Percentiles rank a stretch among this genome's conserved stretches.
phyloP scores from a whole-genome alignment of 2,113 vertebrate species.

The Arenaria interpres region DNA sequence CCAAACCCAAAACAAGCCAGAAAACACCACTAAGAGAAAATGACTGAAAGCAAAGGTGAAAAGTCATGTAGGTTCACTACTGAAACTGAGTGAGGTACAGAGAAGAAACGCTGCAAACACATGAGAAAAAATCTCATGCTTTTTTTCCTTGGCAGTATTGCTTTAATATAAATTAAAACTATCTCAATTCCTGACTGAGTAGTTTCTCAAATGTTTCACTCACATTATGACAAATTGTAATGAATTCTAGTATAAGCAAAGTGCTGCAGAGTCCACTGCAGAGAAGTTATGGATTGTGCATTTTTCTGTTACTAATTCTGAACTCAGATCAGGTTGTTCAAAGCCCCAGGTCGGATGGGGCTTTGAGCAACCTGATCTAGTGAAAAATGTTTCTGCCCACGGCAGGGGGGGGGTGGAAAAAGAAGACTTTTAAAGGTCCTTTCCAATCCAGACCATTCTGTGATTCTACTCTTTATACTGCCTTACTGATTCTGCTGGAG shows the following conservation, averaged over 20 bases:
- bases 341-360: not conserved
- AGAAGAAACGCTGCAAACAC: not conserved
- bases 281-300: not conserved
- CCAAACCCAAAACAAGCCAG: not conserved
- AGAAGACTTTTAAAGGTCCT: not conserved
- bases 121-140: not conserved
- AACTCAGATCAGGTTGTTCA: not conserved
- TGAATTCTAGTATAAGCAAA: not conserved
- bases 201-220: not conserved
- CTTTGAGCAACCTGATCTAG: not conserved
- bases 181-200: not conserved
- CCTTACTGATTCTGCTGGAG: not conserved
- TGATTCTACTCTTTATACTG: not conserved
- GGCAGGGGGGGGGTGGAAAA: fast-evolving
- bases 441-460: not conserved
- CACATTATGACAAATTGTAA: not conserved
- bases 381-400: not conserved
- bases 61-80: not conserved
- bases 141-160: not conserved
- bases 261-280: not conserved
- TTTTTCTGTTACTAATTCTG: not conserved
- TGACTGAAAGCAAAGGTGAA: not conserved
- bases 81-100: not conserved
- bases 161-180: not conserved
- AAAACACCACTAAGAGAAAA: not conserved